Evolutionary conservation across 2,888 invertebrate genomes (phyloP), one percentile per base, ranked within the genome.

Genomic region (Reticulitermes lucifugus): DNA sequence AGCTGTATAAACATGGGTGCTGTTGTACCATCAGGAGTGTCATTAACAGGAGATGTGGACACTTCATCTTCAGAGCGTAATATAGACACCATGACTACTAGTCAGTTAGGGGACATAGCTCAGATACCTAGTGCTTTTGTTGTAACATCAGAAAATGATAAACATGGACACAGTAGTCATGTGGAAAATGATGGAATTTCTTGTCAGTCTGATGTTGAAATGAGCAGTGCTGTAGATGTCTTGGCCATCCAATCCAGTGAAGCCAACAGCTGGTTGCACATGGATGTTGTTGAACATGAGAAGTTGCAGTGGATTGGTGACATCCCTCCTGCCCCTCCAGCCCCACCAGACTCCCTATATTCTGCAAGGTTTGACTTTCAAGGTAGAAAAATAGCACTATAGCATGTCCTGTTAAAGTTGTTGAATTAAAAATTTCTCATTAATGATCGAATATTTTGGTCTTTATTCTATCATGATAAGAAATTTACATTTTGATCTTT

Each of bases 241-340:
- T 22, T 35, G 18, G 14, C 59, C 4, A 14, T 65, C 43, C 18
- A 41, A 18, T 18, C 35, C 3, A 51, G 95, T 41, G 91, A 94
- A 87, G 90, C 94, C 0, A 93, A 94, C 86, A 94, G 94, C 80
- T 98, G 97, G 96, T 90, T 97, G 0, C 94, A 98, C 90, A 98
- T 98, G 93, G 94, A 97, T 90, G 92, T 94, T n/a, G 90, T 98
- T 75, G 98, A 98, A 91, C 93, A 93, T 87, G 96, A 96, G 88
- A 98, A 98, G 90, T 90, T 98, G 29, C 94, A 95, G 89, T 98
- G 98, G 98, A 96, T 97, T 93, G 95, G 95, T 89, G 93, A 95
- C 86, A 90, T 94, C n/a, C 92, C 94, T 0, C 91, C 91, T 87
- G 88, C 90, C 18, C 89, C 92, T 25, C 86, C 88, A n/a, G 77